Evolutionary conservation across 1,140 invertebrate species (phyloP).

Genomic region (Drosophila orena): DNA sequence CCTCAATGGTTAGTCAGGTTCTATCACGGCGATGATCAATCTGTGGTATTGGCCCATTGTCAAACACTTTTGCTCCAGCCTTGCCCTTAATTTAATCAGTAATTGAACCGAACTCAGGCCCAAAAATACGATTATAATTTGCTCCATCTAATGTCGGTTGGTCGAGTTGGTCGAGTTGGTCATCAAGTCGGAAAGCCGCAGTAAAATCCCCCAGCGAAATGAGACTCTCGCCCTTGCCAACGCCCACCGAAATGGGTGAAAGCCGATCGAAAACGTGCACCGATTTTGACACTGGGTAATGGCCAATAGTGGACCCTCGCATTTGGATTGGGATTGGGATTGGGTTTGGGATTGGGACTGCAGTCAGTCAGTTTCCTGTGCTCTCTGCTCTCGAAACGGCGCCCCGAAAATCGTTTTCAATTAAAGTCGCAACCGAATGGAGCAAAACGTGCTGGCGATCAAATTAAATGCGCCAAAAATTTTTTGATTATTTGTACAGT

Average conservation of each 20-base stretch:
- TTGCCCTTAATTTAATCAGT: slow-evolving; percentile 40
- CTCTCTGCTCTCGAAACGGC: slow-evolving; percentile 53
- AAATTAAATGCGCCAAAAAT: slow-evolving; percentile 77
- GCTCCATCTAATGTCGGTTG: slow-evolving; percentile 23
- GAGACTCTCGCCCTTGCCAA: slow-evolving; percentile 59
- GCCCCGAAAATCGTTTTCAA: slow-evolving; percentile 77
- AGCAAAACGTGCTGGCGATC: slow-evolving; percentile 76
- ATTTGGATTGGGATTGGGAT: slow-evolving; percentile 1
- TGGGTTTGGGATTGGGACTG: slow-evolving; percentile 10
- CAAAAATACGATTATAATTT: slow-evolving; percentile 47
- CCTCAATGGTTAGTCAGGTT: slow-evolving; percentile 3
- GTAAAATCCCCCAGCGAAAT: slow-evolving; percentile 42
- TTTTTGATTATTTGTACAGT: slow-evolving; percentile 81
- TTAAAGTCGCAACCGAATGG: slow-evolving; percentile 59
- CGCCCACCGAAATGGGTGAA: slow-evolving; percentile 71
- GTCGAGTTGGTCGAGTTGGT: slow-evolving; percentile 42
- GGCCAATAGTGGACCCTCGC: slow-evolving; percentile 46
- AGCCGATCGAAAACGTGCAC: slow-evolving; percentile 70
- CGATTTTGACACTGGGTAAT: slow-evolving; percentile 70
- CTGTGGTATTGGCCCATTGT: slow-evolving; percentile 26
- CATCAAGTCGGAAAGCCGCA: slow-evolving; percentile 37
- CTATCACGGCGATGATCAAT: slow-evolving; percentile 19
- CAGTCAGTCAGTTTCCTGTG: slow-evolving; percentile 17
- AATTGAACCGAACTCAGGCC: slow-evolving; percentile 19
- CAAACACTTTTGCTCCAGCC: slow-evolving; percentile 28